Evolutionary conservation across 30 jellyfish, hydroid and myxozoan species (phyloP).

Genomic region (Catostylus mosaicus): DNA sequence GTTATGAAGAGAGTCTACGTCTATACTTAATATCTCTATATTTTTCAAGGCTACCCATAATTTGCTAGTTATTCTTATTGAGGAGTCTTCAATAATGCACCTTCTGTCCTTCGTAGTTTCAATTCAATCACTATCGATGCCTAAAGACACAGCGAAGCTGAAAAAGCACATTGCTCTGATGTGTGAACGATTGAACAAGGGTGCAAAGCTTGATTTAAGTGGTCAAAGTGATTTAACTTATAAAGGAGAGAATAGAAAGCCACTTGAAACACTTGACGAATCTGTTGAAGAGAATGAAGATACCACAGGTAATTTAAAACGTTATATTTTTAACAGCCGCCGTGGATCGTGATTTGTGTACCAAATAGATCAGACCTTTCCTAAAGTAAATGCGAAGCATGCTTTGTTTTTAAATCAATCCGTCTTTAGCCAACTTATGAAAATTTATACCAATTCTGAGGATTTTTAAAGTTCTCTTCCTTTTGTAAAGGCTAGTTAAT

Average conservation of each 20-base stretch:
- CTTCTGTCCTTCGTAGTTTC: conserved; percentile 49
- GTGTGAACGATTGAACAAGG: conserved; percentile 89
- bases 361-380: no score
- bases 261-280: conserved; percentile 61
- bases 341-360: neutral
- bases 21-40: no score
- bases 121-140: conserved; percentile 74
- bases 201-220: conserved; percentile 73
- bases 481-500: neutral
- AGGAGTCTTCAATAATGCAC: no score
- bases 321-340: neutral
- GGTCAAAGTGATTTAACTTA: conserved; percentile 23
- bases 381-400: neutral
- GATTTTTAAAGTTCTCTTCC: neutral
- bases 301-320: conserved; percentile 45
- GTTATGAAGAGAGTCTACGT: no score
- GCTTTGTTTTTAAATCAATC: neutral
- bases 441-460: neutral
- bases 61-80: no score
- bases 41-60: no score
- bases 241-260: conserved; percentile 24
- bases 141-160: conserved; percentile 81
- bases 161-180: conserved; percentile 76
- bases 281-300: conserved; percentile 65
- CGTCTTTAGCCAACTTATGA: neutral